Evolutionary conservation across 2,888 invertebrate genomes (phyloP), one percentile per base, ranked within the genome.

Genomic region (Quadriops clusia): DNA sequence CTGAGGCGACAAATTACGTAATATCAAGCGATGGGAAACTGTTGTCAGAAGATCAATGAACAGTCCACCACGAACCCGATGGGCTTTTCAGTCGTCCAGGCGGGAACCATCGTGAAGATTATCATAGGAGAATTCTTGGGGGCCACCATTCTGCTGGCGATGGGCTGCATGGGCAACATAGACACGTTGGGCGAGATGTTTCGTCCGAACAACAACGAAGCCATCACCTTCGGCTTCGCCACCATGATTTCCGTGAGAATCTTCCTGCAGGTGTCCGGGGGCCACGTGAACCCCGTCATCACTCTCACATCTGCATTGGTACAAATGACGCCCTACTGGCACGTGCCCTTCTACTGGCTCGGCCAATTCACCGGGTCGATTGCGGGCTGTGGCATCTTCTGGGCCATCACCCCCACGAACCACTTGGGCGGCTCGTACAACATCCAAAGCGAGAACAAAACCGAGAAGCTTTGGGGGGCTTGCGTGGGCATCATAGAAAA

Each of bases 251-350:
- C 18, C 7, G 18, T 18, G 18, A 18, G 7, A n/a, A 18, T 18
- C 18, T 7, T 18, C 7, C 9, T 9, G 6, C 23, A 23, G 7
- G 11, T 23, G 6, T 23, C 23, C 6, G 23, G 23, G 6, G 6
- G 7, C 11, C 23, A 23, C 23, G 11, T 23, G 6, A 23, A 23
- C 23, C 23, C 23, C 7, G 9, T 23, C 5, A 11, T 23, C 7
- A 23, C 23, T 9, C 6, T 23, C n/a, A 9, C 9, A 9, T 9
- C 23, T 9, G 23, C 9, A 7, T 6, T 23, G 6, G 9, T 23
- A 6, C 9, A 11, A 6, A 9, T 9, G 7, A 7, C 11, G 6
- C 23, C 23, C 6, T 23, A 9, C n/a, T 9, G 7, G 6, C 23
- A 7, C 6, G 6, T 23, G 6, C 23, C 23, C 23, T 7, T 23